Evolutionary conservation across 2,113 vertebrate species (phyloP), one percentile per base, ranked within the genome.

Genomic region (Mohoua ochrocephala): DNA sequence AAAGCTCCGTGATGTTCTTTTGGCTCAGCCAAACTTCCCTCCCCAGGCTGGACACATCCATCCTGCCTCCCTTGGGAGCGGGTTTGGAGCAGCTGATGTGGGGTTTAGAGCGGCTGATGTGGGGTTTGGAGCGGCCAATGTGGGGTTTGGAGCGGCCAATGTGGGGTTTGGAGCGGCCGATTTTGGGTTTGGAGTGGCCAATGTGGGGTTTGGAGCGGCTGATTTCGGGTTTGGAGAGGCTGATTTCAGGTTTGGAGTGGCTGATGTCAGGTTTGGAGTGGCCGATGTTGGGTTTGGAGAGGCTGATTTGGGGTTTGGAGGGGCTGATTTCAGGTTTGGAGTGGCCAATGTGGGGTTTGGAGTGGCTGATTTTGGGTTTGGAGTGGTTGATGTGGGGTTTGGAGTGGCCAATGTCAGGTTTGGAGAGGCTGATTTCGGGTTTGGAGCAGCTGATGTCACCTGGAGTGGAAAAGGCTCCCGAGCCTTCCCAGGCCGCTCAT

Each of bases 321-420:
- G 21, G 54, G 19, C 53, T 10, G 12, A 13, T 21, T 3, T 6
- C 12, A 2, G 54, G 33, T 23, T 20, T 9, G 31, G 54, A 56
- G 1, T n/a, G 54, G 54, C 33, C 7, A 20, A 22, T 14, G 5
- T 4, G 1, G 1, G 20, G 33, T 7, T n/a, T 13, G 31, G 54
- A n/a, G 2, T 22, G 20, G 31, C 54, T 9, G 20, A 21, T n/a
- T 6, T 6, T 2, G 6, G 33, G 11, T 22, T 31, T 3, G 33
- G 20, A 56, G 0, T n/a, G 54, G 54, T 11, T 13, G 20, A 33
- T 33, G 8, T 13, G 13, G 0, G 53, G 53, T 14, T 21, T 13
- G 31, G 53, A 33, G 2, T 56, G 53, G 31, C 53, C 6, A 12
- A 13, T 56, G 11, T 12, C 19, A 1, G 19, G 20, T 54, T 21